Conservation (phyloP, 2,888 invertebrate genomes). For the Oasisia sp. region DNA sequence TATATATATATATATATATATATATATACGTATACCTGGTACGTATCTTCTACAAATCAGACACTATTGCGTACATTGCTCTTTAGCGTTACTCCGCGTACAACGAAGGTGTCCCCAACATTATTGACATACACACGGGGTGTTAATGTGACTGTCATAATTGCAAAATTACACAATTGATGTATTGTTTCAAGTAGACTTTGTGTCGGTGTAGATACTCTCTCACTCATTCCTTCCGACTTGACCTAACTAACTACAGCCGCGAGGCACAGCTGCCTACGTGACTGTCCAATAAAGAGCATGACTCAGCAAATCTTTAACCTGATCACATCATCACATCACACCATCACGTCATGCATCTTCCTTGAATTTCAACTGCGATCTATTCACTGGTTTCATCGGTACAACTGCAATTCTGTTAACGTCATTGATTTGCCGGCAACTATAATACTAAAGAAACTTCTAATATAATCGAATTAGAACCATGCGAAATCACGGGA, state of each 20-base stretch:
- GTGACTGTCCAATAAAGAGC: not conserved
- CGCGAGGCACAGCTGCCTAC: no score
- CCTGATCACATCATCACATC: not conserved
- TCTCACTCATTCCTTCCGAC: not conserved
- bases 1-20: no score
- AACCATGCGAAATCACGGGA: no score
- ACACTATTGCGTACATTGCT: no score
- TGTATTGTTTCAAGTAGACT: not conserved
- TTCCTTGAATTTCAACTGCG: not conserved
- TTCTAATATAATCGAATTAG: no score
- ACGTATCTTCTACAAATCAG: no score
- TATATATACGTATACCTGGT: no score
- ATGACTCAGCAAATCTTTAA: not conserved
- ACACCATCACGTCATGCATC: not conserved
- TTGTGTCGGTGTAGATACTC: not conserved
- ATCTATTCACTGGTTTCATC: no score
- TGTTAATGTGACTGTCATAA: not conserved
- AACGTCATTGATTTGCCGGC: no score
- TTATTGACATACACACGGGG: not conserved
- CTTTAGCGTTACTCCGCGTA: no score
- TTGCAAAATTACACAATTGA: not conserved
- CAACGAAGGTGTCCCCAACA: not conserved
- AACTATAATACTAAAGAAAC: no score
- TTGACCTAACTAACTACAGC: not conserved
- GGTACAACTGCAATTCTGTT: no score